Evolutionary conservation across 2,797 vertebrate genomes (phyloP).

Genomic region (Dermochelys coriacea): DNA sequence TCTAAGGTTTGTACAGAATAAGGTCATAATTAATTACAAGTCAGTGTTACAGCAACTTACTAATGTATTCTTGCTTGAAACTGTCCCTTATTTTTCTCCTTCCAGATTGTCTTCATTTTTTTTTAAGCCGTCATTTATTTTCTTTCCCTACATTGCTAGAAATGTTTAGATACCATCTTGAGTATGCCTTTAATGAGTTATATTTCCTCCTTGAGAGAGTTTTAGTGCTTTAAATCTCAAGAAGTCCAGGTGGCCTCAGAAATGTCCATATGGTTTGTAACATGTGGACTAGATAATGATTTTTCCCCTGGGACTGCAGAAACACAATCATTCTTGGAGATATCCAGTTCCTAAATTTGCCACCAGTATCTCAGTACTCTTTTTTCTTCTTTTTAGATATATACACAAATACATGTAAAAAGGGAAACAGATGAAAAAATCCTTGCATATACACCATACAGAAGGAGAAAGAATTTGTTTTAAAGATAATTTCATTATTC

Average conservation of each 20-base stretch:
- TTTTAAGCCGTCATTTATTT: neutral
- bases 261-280: constrained; percentile 25
- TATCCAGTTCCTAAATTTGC: constrained; percentile 7
- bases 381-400: neutral
- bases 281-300: constrained; percentile 14
- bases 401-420: neutral
- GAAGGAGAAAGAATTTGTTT: too few species aligned
- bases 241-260: constrained; percentile 19
- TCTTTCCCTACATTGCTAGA: neutral
- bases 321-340: neutral
- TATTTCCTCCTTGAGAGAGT: neutral
- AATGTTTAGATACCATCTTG: neutral
- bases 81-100: neutral
- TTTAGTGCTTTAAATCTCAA: neutral
- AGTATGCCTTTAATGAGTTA: neutral
- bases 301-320: constrained; percentile 45
- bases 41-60: neutral
- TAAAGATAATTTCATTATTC: neutral
- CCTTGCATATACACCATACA: neutral
- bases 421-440: neutral
- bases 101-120: neutral
- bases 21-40: neutral
- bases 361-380: neutral
- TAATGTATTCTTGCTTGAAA: neutral
- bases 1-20: neutral